Evolutionary conservation across 2,797 vertebrate species (phyloP), one percentile per base, ranked within the genome.

Genomic region (Pantherophis vulpinus): DNA sequence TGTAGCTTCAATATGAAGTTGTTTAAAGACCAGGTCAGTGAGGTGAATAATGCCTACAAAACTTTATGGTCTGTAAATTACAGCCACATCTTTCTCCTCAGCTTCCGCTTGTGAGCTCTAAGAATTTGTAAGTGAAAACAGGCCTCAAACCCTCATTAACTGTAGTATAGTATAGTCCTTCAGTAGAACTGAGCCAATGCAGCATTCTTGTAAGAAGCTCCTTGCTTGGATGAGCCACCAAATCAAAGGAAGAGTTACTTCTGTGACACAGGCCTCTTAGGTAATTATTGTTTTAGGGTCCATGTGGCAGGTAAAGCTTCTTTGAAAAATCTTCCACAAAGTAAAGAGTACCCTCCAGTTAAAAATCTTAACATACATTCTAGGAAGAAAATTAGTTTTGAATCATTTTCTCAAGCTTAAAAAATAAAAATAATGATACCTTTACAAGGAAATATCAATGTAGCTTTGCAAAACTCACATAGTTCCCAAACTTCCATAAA

Each of bases 31-130:
- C 95, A 95, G 96, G 93, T 93, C 96, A 96, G 96, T 93, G 96
- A 97, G 96, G 97, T 97, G 97, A 97, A 96, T 95, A 96, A 97
- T 97, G 97, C 97, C 96, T 96, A 97, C 97, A 97, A 96, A 98
- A 97, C 95, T 97, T 98, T 97, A 97, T 91, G 95, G 97, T 74
- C 96, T 97, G 97, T 97, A 97, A 98, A 97, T 97, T 97, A 97
- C 92, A 59, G 90, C 94, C 95, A 95, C 90, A 95, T 95, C 96
- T 95, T 97, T 86, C 94, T 95, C 95, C 96, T 95, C 93, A 96
- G 95, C 96, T 96, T 97, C 95, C 0, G 1, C 0, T 4, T 87
- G 95, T 92, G 93, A 94, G 89, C 56, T 61, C 94, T 86, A 93
- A 94, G 93, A 95, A 90, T 86, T 59, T 93, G 79, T 97, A 97